Evolutionary conservation across 1,140 invertebrate species (phyloP).

Genomic region (Dolichoris vasculosae): DNA sequence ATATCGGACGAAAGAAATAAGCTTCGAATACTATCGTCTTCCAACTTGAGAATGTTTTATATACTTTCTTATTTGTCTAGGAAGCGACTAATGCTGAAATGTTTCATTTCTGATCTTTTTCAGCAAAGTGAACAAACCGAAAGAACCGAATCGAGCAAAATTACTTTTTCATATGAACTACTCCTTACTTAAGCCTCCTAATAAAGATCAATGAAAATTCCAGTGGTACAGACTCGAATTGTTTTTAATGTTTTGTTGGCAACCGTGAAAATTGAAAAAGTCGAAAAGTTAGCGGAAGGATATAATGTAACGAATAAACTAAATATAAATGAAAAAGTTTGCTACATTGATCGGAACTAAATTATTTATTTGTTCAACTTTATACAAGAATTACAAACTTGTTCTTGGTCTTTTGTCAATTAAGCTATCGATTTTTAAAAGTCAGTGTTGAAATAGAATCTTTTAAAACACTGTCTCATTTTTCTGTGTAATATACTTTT

Average conservation of each 20-base stretch:
- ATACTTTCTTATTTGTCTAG: slow-evolving; percentile 30
- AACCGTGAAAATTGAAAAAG: slow-evolving; percentile 21
- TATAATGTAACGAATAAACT: not conserved
- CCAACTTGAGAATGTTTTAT: slow-evolving; percentile 35
- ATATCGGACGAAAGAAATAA: slow-evolving; percentile 17
- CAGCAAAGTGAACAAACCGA: not conserved
- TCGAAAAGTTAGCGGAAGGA: not conserved
- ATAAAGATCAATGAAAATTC: slow-evolving; percentile 13
- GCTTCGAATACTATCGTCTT: slow-evolving; percentile 27
- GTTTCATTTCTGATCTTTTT: not conserved
- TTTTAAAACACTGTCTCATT: too few species aligned
- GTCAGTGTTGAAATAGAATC: too few species aligned
- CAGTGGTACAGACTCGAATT: not conserved
- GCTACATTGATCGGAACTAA: not conserved
- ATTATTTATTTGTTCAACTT: too few species aligned
- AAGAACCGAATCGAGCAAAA: slow-evolving; percentile 9
- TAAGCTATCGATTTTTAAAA: too few species aligned
- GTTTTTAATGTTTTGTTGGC: not conserved
- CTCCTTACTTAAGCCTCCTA: slow-evolving; percentile 29
- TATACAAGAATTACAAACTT: too few species aligned
- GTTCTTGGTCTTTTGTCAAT: too few species aligned
- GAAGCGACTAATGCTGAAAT: slow-evolving; percentile 14
- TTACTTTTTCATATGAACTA: slow-evolving; percentile 17
- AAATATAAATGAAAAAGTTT: slow-evolving; percentile 19
- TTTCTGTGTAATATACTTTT: too few species aligned